phyloP scores from a whole-genome alignment of 2,888 invertebrate species.

The Leptopilina syphax region DNA sequence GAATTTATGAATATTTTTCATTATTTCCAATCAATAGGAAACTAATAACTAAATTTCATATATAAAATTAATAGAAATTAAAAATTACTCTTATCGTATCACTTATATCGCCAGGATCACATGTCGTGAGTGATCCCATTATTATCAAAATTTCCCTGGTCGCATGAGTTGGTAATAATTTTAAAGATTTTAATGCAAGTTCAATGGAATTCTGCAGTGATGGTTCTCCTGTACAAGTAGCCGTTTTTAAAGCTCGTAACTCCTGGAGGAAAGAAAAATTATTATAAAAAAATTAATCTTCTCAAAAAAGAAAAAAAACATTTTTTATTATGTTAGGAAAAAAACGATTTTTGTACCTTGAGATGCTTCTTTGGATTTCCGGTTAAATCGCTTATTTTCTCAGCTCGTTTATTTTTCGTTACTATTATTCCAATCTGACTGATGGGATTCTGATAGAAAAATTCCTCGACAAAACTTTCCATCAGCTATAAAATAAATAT shows the following conservation, averaged over 20 bases:
- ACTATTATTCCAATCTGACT: conserved; percentile 96
- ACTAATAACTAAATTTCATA: conserved; percentile 4
- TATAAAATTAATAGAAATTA: neutral
- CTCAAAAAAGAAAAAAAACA: conserved; percentile 34
- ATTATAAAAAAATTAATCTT: neutral
- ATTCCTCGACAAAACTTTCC: conserved; percentile 96
- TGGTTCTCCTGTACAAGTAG: conserved; percentile 91
- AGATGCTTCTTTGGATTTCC: conserved; percentile 91
- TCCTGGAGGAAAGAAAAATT: conserved; percentile 62
- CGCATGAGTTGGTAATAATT: conserved; percentile 94
- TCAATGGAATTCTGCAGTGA: conserved; percentile 97
- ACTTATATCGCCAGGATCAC: conserved; percentile 96
- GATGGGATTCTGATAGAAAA: conserved; percentile 98
- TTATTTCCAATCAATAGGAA: conserved; percentile 63
- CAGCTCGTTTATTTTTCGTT: conserved; percentile 95
- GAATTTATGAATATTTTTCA: conserved; percentile 64
- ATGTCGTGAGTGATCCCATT: conserved; percentile 96
- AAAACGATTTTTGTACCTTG: conserved; percentile 77
- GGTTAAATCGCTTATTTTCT: conserved; percentile 93
- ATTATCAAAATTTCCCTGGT: conserved; percentile 95
- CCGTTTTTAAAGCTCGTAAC: conserved; percentile 79
- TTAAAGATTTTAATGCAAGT: conserved; percentile 89
- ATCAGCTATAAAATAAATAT: conserved; percentile 81
- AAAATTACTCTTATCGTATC: conserved; percentile 84
- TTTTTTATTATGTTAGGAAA: neutral